Conservation (phyloP, 2,888 invertebrate genomes). For the Epinotia nisella region DNA sequence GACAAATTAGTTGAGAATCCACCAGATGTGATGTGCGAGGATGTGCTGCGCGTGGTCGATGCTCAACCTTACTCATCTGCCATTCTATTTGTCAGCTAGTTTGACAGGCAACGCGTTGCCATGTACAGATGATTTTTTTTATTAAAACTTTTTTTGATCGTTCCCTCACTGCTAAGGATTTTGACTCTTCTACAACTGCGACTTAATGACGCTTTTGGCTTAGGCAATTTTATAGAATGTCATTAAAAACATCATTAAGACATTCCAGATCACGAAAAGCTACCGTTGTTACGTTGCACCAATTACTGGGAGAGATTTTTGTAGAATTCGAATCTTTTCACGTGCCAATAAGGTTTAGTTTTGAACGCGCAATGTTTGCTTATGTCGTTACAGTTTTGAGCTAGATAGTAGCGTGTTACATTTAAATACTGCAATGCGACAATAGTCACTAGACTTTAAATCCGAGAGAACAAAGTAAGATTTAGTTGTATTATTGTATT, state of each 20-base stretch:
- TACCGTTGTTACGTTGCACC: not conserved
- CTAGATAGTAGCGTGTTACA: not conserved
- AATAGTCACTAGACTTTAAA: not conserved
- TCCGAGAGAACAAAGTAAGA: not conserved
- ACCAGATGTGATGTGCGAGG: too few species aligned
- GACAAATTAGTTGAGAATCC: too few species aligned
- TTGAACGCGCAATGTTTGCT: conserved; percentile 19
- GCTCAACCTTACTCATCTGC: too few species aligned
- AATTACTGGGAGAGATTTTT: not conserved
- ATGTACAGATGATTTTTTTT: too few species aligned
- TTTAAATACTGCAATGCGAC: conserved; percentile 17
- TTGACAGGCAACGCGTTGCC: not conserved
- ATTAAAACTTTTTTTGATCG: too few species aligned
- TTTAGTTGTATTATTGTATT: too few species aligned
- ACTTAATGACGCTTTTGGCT: too few species aligned
- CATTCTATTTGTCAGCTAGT: not conserved
- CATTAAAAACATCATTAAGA: too few species aligned
- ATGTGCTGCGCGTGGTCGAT: too few species aligned
- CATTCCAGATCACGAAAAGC: not conserved
- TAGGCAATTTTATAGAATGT: too few species aligned
- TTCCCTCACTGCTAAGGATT: too few species aligned
- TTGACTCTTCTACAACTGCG: too few species aligned
- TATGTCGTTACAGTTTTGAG: not conserved
- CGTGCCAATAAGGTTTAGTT: conserved; percentile 9
- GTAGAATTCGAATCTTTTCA: not conserved